A percentile compares a stretch with the other conserved stretches of the same genome.
Conservation (phyloP, 23 tunicate species). For the Phallusia fumigata region DNA sequence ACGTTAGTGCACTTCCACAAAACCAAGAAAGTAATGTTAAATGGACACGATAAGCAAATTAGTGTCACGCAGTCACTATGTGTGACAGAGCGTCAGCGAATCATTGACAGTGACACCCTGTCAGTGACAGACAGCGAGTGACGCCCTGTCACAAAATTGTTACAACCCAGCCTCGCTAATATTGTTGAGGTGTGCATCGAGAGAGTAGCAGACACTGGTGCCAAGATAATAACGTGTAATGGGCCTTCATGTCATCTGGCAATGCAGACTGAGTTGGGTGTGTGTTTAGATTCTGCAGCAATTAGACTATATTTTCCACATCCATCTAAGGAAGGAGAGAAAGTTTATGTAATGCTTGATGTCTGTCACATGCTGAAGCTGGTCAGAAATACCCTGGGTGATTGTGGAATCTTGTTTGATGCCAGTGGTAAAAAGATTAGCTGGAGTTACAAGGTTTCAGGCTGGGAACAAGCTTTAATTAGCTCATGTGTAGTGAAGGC, state of each 20-base stretch:
- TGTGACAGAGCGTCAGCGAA: no score
- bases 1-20: no score
- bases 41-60: no score
- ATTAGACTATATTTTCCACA: background rate
- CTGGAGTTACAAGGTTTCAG: slow-evolving; percentile 25
- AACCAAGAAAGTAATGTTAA: no score
- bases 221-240: slow-evolving; percentile 15
- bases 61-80: no score
- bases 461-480: background rate
- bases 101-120: no score
- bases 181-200: background rate
- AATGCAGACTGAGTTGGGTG: background rate
- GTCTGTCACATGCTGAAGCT: slow-evolving; percentile 30
- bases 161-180: no score
- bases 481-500: background rate
- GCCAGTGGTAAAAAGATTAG: background rate
- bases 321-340: background rate
- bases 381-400: no score
- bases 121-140: no score
- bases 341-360: slow-evolving; percentile 11
- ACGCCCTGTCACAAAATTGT: no score
- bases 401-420: slow-evolving; percentile 10
- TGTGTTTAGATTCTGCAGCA: background rate
- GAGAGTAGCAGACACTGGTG: background rate
- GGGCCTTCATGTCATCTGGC: background rate